phyloP scores from a whole-genome alignment of 2,888 invertebrate genomes.

The Rutpela maculata region DNA sequence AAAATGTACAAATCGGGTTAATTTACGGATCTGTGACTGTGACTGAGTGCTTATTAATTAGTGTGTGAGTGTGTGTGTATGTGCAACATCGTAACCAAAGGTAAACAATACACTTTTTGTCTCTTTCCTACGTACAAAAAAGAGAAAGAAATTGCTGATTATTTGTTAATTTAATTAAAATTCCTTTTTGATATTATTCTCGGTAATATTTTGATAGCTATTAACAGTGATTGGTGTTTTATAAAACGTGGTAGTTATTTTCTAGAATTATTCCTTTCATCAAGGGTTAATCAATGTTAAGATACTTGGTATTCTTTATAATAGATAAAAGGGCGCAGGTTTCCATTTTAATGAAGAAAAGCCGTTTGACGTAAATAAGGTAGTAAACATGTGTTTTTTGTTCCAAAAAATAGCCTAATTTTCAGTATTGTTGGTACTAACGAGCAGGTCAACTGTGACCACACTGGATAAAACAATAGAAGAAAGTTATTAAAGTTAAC shows the following conservation, averaged over 20 bases:
- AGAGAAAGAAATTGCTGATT: slow-evolving; percentile 34
- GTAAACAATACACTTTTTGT: slow-evolving; percentile 71
- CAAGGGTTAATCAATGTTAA: slow-evolving; percentile 66
- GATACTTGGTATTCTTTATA: slow-evolving; percentile 59
- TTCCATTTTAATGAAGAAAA: slow-evolving; percentile 59
- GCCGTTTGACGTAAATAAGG: slow-evolving; percentile 3
- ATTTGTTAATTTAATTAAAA: slow-evolving; percentile 29
- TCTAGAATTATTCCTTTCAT: slow-evolving; percentile 44
- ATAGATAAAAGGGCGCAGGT: slow-evolving; percentile 66
- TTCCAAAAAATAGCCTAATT: not conserved
- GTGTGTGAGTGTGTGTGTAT: slow-evolving; percentile 57
- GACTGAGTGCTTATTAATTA: slow-evolving; percentile 47
- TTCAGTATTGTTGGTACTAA: not conserved
- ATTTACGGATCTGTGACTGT: slow-evolving; percentile 18
- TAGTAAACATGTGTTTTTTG: not conserved
- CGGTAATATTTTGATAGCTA: not conserved
- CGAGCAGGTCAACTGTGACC: not conserved
- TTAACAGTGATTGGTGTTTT: slow-evolving; percentile 21
- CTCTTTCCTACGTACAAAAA: slow-evolving; percentile 61
- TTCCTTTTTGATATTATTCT: not conserved
- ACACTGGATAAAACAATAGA: not conserved
- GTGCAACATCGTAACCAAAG: slow-evolving; percentile 67
- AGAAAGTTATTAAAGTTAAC: not conserved
- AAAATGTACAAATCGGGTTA: slow-evolving; percentile 37
- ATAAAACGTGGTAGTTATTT: not conserved